phyloP scores from a whole-genome alignment of 2,888 invertebrate genomes.

The Chloroclysta siterata region DNA sequence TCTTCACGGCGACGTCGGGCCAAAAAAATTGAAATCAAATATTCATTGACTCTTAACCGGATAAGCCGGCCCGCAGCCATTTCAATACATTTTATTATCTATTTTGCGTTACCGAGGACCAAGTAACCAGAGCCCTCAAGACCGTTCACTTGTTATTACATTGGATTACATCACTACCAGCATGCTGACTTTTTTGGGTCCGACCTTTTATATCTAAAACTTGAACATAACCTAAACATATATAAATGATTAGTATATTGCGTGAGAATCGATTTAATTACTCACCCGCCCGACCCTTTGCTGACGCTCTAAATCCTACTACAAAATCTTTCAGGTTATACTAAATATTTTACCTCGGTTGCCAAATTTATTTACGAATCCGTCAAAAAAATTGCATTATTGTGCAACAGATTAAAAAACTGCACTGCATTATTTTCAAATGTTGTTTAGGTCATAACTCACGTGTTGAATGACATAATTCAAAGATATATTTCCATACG shows the following conservation, averaged over 20 bases:
- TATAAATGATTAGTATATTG: no score
- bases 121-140: slow-evolving; percentile 54
- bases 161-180: slow-evolving; percentile 29
- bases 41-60: slow-evolving; percentile 85
- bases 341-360: neutral
- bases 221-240: neutral
- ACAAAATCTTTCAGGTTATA: neutral
- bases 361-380: neutral
- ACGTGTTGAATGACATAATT: slow-evolving; percentile 71
- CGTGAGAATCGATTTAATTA: no score
- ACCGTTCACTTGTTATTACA: slow-evolving; percentile 45
- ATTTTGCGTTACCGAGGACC: slow-evolving; percentile 72
- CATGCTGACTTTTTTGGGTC: slow-evolving; percentile 11
- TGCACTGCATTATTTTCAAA: slow-evolving; percentile 6
- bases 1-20: slow-evolving; percentile 83
- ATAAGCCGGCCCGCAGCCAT: slow-evolving; percentile 83
- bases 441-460: slow-evolving; percentile 25
- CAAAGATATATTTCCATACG: slow-evolving; percentile 68
- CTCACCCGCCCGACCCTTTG: no score
- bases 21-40: slow-evolving; percentile 85
- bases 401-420: slow-evolving; percentile 4
- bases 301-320: no score
- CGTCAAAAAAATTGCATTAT: neutral
- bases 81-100: slow-evolving; percentile 85
- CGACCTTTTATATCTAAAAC: slow-evolving; percentile 6